Evolutionary conservation across 2,888 invertebrate genomes (phyloP).

Genomic region (Drosophila longiperda): DNA sequence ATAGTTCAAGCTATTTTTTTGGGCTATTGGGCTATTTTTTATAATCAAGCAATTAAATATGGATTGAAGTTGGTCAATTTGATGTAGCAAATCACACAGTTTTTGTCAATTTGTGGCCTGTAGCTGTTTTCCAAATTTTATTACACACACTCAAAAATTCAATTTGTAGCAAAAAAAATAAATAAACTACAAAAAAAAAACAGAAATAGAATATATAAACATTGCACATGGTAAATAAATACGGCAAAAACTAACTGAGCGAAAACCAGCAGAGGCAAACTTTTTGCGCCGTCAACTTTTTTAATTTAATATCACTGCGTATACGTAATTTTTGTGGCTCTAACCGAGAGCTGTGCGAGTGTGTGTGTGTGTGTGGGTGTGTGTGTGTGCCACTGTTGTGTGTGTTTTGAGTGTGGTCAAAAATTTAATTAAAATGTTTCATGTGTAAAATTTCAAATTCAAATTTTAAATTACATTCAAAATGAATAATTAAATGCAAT

Average conservation of each 20-base stretch:
- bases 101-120: constrained; percentile 30
- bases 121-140: constrained; percentile 42
- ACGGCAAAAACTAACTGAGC: constrained; percentile 53
- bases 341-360: constrained; percentile 39
- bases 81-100: constrained; percentile 31
- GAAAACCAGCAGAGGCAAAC: constrained; percentile 39
- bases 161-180: constrained; percentile 30
- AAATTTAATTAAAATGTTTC: constrained; percentile 77
- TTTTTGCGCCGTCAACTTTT: constrained; percentile 62
- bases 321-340: constrained; percentile 76
- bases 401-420: constrained; percentile 43
- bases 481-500: constrained; percentile 73
- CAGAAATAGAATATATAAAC: constrained; percentile 8
- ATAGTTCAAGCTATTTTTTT: too few relatives aligned
- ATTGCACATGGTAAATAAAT: constrained; percentile 33
- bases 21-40: background rate
- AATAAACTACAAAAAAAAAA: background rate
- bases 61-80: constrained; percentile 36
- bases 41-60: constrained; percentile 35
- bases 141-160: constrained; percentile 41
- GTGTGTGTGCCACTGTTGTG: background rate
- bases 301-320: constrained; percentile 75
- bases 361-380: constrained; percentile 12
- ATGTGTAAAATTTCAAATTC: constrained; percentile 59
- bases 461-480: constrained; percentile 64